These are phyloP conservation scores for Gymnogyps californianus DNA, from an alignment of 2,113 vertebrate species.

Conservation along the genomic window DNA sequence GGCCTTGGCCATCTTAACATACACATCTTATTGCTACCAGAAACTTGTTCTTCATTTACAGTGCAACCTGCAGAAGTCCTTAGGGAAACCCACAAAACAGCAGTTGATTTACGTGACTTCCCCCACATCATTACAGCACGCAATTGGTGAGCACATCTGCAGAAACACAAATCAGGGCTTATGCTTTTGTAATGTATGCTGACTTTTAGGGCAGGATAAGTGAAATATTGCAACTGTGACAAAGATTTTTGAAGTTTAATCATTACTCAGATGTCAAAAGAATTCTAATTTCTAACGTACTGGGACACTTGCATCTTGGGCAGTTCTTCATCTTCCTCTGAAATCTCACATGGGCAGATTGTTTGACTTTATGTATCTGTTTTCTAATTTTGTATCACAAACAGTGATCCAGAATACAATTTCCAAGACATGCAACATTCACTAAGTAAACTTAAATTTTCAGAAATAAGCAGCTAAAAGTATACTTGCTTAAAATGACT, in stretches of 20 bases:
- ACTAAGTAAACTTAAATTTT: neutral
- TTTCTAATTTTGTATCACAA: neutral
- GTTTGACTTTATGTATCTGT: neutral
- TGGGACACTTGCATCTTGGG: neutral
- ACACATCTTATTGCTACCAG: neutral
- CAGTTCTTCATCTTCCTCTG: neutral
- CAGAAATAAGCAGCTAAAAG: neutral
- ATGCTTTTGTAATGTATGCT: accelerated
- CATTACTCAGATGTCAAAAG: neutral
- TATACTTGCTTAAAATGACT: neutral
- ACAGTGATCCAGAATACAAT: neutral
- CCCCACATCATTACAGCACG: no score
- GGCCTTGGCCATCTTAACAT: neutral
- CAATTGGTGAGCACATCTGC: neutral
- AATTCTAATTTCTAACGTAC: neutral
- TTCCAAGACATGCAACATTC: neutral
- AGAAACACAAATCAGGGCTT: neutral
- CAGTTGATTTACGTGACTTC: neutral
- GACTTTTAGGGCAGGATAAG: neutral
- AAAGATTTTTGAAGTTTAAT: neutral
- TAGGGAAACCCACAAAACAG: neutral
- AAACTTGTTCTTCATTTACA: neutral
- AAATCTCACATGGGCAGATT: neutral
- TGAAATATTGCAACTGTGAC: neutral
- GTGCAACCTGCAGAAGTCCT: neutral